These are phyloP conservation scores for Rhopalosiphum padi DNA, from an alignment of 1,140 invertebrate species.

Conservation along the genomic window DNA sequence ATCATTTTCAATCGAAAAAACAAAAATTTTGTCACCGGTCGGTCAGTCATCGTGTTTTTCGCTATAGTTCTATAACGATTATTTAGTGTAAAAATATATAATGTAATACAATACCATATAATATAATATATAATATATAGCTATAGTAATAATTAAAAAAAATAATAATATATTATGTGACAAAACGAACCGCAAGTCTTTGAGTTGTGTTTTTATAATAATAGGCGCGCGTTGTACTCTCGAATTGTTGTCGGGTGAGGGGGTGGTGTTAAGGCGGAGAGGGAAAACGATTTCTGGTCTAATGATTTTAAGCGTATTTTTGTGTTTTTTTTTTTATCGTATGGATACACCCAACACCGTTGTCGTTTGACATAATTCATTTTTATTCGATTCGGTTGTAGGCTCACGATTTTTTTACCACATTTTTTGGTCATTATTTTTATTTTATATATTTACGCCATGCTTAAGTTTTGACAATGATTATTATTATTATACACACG, in stretches of 20 bases:
- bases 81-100: neutral
- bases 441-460: neutral
- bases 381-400: neutral
- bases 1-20: neutral
- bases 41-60: neutral
- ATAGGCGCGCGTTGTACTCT: neutral
- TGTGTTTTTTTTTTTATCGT: neutral
- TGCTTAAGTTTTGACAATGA: neutral
- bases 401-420: neutral
- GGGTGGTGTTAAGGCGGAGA: neutral
- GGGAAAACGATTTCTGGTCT: slow-evolving; percentile 5
- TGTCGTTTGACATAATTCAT: neutral
- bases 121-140: neutral
- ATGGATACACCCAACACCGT: neutral
- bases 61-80: neutral
- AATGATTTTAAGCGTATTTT: neutral
- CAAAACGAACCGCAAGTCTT: neutral
- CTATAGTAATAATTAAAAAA: neutral
- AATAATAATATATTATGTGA: neutral
- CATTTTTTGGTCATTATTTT: neutral
- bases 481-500: neutral
- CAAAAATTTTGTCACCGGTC: neutral
- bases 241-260: neutral
- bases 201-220: neutral
- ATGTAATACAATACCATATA: neutral